Evolutionary conservation across 2,888 invertebrate species (phyloP).

Genomic region (Cantharis rufa): DNA sequence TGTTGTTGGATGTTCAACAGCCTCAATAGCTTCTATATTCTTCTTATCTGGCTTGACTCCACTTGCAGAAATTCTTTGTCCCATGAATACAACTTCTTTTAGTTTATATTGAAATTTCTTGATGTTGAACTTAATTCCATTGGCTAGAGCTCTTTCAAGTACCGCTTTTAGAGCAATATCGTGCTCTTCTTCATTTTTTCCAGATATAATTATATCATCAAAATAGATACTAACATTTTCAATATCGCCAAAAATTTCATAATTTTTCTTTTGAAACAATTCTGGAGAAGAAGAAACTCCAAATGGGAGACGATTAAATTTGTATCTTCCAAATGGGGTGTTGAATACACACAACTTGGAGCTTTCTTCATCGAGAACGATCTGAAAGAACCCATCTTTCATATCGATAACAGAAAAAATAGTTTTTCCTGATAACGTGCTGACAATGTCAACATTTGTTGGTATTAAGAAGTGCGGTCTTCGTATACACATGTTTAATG

Average conservation of each 20-base stretch:
- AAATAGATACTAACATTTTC: constrained; percentile 37
- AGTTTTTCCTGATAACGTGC: too few species aligned
- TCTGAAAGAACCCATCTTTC: not conserved
- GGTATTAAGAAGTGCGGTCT: too few species aligned
- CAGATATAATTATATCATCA: constrained; percentile 40
- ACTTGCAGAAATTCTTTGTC: constrained; percentile 27
- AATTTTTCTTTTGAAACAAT: not conserved
- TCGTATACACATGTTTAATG: too few species aligned
- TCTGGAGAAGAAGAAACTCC: not conserved
- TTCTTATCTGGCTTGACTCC: too few species aligned
- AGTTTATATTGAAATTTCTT: constrained; percentile 39
- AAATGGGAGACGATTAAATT: not conserved
- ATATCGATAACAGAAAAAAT: too few species aligned
- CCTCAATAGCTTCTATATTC: too few species aligned
- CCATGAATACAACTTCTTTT: constrained; percentile 39
- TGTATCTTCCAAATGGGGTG: not conserved
- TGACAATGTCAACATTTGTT: too few species aligned
- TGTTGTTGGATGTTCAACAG: too few species aligned
- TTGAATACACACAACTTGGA: not conserved
- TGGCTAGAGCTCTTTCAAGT: constrained; percentile 33
- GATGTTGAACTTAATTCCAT: constrained; percentile 42
- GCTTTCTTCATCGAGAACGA: not conserved
- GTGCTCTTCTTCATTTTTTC: constrained; percentile 30
- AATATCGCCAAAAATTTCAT: not conserved
- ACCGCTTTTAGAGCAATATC: constrained; percentile 36